Conservation (phyloP, 2,113 vertebrate species). For the Zosterops borbonicus region DNA sequence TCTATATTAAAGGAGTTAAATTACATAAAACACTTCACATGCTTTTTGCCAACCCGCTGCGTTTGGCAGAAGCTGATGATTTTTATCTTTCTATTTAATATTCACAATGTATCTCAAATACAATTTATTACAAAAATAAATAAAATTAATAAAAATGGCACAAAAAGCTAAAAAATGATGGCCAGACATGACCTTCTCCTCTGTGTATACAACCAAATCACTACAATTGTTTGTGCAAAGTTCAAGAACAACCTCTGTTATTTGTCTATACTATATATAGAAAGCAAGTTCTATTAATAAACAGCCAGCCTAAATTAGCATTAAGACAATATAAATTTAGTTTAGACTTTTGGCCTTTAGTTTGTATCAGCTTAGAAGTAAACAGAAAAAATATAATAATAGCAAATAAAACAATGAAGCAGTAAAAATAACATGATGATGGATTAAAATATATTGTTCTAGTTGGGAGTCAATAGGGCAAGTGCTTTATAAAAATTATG, state of each 20-base stretch:
- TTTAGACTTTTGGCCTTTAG: neutral
- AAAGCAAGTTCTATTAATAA: slow-evolving; percentile 19
- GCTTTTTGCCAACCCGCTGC: neutral
- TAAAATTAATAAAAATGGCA: neutral
- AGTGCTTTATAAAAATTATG: slow-evolving; percentile 23
- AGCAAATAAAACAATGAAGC: slow-evolving; percentile 32
- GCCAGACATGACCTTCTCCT: neutral
- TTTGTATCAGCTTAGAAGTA: neutral
- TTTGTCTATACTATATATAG: neutral
- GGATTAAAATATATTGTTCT: slow-evolving; percentile 34
- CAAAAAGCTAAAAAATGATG: neutral
- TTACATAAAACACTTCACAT: neutral
- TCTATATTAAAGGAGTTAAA: slow-evolving; percentile 1
- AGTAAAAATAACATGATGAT: slow-evolving; percentile 20
- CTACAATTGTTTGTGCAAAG: neutral
- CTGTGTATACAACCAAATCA: neutral
- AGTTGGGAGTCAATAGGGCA: slow-evolving; percentile 31
- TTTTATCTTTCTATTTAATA: neutral
- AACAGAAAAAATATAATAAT: neutral
- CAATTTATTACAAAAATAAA: neutral
- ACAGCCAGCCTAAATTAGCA: slow-evolving; percentile 5
- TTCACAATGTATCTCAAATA: neutral
- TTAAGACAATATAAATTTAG: neutral
- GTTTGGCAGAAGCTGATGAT: neutral
- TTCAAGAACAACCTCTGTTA: neutral